Evolutionary conservation across 2,797 vertebrate genomes (phyloP).

Genomic region (Parauchenoglanis ngamensis): DNA sequence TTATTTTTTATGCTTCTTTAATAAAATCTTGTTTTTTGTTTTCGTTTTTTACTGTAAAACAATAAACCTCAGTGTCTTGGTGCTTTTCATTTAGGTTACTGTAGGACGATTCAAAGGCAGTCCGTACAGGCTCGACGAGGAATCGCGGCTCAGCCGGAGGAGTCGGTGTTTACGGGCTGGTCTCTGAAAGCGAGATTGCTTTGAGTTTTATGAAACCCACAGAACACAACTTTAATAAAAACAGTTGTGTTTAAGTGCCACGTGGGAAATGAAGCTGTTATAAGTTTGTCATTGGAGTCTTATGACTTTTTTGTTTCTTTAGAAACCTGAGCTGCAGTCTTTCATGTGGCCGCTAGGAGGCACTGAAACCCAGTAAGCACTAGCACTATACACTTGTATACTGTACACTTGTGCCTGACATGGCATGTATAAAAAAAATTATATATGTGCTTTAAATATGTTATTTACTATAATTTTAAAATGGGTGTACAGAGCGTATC

Average conservation of each 20-base stretch:
- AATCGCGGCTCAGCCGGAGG: background rate
- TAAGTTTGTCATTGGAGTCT: background rate
- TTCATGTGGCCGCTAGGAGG: constrained; percentile 12
- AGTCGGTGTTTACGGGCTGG: background rate
- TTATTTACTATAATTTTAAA: background rate
- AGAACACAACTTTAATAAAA: constrained; percentile 17
- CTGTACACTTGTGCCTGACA: constrained; percentile 14
- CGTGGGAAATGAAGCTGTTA: background rate
- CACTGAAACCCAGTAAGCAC: constrained; percentile 11
- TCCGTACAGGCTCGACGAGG: background rate
- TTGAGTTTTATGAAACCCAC: background rate
- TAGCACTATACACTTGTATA: constrained; percentile 3
- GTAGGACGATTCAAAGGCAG: background rate
- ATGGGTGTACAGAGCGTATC: background rate
- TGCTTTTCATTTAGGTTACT: constrained; percentile 58
- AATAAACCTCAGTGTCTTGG: constrained; percentile 57
- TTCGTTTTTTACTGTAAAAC: constrained; percentile 84
- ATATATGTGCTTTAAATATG: background rate
- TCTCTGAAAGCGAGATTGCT: constrained; percentile 10
- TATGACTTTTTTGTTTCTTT: background rate
- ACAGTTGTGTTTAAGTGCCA: background rate
- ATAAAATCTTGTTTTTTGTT: constrained; percentile 82
- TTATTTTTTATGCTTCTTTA: constrained; percentile 97
- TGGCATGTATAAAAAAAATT: background rate
- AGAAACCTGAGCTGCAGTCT: background rate